phyloP scores from a whole-genome alignment of 2,888 invertebrate species.

The Lamproptera curius region DNA sequence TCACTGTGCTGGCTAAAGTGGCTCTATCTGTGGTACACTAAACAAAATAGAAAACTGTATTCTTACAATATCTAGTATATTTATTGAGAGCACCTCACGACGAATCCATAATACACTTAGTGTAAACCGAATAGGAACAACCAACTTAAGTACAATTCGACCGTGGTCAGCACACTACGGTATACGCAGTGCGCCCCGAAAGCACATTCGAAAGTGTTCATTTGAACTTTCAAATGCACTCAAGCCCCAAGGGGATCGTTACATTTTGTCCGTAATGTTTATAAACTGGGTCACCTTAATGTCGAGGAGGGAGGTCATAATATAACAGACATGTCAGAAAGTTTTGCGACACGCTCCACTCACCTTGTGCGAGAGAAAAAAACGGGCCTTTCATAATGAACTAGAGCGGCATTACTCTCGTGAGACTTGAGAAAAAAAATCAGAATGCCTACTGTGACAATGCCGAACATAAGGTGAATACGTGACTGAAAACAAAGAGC shows the following conservation, averaged over 20 bases:
- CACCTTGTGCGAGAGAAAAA: slow-evolving; percentile 18
- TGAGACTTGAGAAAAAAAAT: slow-evolving; percentile 21
- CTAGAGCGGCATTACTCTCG: slow-evolving; percentile 14
- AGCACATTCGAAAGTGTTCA: slow-evolving; percentile 11
- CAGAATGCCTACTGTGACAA: slow-evolving; percentile 13
- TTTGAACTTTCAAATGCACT: slow-evolving; percentile 15
- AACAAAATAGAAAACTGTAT: neutral
- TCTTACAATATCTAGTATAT: neutral
- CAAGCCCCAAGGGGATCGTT: slow-evolving; percentile 6
- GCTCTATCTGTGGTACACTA: neutral
- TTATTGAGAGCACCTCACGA: neutral
- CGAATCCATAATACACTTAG: neutral
- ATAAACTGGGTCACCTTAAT: slow-evolving; percentile 20
- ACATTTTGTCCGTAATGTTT: slow-evolving; percentile 11
- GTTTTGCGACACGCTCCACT: slow-evolving; percentile 18
- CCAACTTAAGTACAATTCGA: neutral
- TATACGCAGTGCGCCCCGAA: neutral
- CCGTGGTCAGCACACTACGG: no score
- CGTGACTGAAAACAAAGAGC: slow-evolving; percentile 19
- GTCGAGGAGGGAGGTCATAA: slow-evolving; percentile 14
- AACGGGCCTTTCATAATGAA: slow-evolving; percentile 19
- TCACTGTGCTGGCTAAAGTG: no score
- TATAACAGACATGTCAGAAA: slow-evolving; percentile 16
- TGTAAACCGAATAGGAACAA: neutral
- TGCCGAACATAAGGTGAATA: slow-evolving; percentile 16